Evolutionary conservation across 2,888 invertebrate species (phyloP).

Genomic region (Tetragonula carbonaria): DNA sequence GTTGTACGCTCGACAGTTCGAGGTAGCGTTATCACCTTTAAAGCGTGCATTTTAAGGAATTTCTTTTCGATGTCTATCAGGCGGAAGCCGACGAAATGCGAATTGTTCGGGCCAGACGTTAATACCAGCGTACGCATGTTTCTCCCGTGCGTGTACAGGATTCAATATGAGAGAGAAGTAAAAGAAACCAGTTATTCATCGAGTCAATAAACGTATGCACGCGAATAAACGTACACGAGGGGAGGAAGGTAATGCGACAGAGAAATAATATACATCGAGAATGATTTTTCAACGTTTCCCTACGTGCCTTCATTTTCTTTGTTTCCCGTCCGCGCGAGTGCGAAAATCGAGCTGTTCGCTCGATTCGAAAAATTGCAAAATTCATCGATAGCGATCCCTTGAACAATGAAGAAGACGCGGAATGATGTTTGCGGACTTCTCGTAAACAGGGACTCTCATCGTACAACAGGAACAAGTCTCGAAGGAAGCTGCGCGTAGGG

Average conservation of each 20-base stretch:
- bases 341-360: neutral
- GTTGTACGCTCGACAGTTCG: neutral
- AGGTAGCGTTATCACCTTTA: constrained; percentile 36
- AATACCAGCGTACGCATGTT: constrained; percentile 27
- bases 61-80: constrained; percentile 36
- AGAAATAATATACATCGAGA: neutral
- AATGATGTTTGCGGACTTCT: constrained; percentile 48
- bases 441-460: constrained; percentile 29
- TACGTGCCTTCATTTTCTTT: too few relatives aligned
- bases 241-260: neutral
- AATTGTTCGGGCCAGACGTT: constrained; percentile 43
- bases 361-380: neutral
- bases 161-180: constrained; percentile 29
- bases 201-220: constrained; percentile 1
- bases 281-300: neutral
- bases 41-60: constrained; percentile 43
- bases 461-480: constrained; percentile 41
- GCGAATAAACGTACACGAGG: neutral
- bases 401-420: constrained; percentile 14
- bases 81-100: constrained; percentile 50
- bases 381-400: neutral
- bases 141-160: neutral
- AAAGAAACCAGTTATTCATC: constrained; percentile 30
- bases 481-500: constrained; percentile 30
- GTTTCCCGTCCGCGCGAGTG: too few relatives aligned